Evolutionary conservation across 2,888 invertebrate species (phyloP).

Genomic region (Drosophila quinaria): DNA sequence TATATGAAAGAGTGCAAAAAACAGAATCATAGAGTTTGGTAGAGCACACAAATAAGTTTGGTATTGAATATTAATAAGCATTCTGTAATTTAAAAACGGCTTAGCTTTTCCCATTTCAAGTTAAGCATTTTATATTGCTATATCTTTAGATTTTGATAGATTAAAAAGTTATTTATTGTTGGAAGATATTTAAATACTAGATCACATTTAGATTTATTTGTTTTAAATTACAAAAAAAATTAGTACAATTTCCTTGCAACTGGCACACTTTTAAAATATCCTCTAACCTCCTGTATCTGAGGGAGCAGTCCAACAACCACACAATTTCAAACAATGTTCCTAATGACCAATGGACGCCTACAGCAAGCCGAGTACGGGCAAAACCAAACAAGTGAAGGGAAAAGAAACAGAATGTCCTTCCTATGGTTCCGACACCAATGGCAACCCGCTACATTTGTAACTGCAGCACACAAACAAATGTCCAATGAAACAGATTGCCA

Average conservation of each 20-base stretch:
- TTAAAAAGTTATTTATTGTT: neutral
- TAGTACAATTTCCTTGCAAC: conserved; percentile 10
- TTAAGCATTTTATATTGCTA: neutral
- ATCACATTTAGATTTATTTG: neutral
- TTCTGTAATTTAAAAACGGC: too few species aligned
- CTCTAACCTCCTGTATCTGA: neutral
- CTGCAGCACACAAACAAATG: conserved; percentile 73
- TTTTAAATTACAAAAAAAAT: neutral
- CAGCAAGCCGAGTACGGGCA: conserved; percentile 45
- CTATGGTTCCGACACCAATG: conserved; percentile 17
- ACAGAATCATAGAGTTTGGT: too few species aligned
- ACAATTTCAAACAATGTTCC: conserved; percentile 54
- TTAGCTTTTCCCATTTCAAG: too few species aligned
- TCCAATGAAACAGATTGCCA: conserved; percentile 77
- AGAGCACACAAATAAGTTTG: neutral
- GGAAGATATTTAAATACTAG: neutral
- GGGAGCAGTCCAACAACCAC: conserved; percentile 21
- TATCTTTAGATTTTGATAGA: neutral
- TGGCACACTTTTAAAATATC: conserved; percentile 8
- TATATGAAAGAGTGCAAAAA: neutral
- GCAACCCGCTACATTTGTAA: conserved; percentile 60
- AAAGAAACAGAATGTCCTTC: neutral
- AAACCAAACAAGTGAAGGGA: neutral
- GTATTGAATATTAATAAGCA: too few species aligned
- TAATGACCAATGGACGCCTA: conserved; percentile 75